Evolutionary conservation across 2,113 vertebrate genomes (phyloP).

Genomic region (Elaphurus davidianus): DNA sequence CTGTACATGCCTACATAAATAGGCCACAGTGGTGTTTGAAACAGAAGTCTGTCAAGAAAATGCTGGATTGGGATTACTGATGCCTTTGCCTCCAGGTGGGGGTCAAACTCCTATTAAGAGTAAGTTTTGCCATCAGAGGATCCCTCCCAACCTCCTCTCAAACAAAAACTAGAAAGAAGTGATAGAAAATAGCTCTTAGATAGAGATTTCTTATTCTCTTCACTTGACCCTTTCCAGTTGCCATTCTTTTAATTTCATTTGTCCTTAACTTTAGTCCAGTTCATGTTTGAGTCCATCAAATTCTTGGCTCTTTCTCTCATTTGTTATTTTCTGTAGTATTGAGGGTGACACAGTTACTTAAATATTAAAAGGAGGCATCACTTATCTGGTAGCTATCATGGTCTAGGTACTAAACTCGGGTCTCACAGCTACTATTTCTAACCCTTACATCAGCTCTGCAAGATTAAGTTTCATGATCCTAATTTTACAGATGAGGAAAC

Average conservation of each 20-base stretch:
- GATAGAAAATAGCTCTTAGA: not conserved
- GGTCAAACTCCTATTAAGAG: not conserved
- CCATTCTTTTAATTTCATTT: not conserved
- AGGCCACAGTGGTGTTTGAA: not conserved
- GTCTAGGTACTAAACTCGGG: not conserved
- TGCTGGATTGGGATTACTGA: not conserved
- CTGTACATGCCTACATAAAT: not conserved
- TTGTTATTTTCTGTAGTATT: not conserved
- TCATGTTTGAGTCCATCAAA: not conserved
- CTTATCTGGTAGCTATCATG: not conserved
- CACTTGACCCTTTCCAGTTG: not conserved
- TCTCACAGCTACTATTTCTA: not conserved
- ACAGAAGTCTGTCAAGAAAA: not conserved
- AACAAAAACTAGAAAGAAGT: not conserved
- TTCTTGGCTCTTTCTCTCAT: not conserved
- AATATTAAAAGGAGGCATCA: not conserved
- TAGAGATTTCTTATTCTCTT: not conserved
- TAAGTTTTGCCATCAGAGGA: not conserved
- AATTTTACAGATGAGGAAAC: not conserved
- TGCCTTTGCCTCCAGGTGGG: not conserved
- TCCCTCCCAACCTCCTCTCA: not conserved
- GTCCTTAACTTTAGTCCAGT: not conserved
- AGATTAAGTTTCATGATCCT: not conserved
- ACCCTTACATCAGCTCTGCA: not conserved
- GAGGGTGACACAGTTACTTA: not conserved